Conservation (phyloP, 2,888 invertebrate species). For the Eupithecia tripunctaria region DNA sequence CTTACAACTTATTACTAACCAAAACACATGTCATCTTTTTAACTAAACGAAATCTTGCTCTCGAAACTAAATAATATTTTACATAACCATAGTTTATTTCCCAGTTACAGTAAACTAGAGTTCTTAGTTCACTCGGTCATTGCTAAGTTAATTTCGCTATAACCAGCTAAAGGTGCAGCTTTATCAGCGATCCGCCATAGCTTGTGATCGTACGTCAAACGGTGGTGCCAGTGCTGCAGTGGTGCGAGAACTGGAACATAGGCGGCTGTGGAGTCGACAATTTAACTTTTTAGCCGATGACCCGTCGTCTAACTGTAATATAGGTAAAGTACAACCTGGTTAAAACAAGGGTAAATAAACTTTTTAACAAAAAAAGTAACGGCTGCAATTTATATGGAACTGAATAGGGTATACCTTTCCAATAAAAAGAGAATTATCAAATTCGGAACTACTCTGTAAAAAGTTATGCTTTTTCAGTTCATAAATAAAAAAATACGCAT, state of each 20-base stretch:
- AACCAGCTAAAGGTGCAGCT: conserved; percentile 29
- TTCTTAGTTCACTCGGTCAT: background rate
- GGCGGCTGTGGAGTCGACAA: conserved; percentile 44
- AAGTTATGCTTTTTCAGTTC: too few relatives aligned
- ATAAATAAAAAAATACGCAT: too few relatives aligned
- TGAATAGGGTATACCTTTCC: too few relatives aligned
- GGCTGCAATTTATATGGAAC: too few relatives aligned
- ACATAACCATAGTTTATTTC: too few relatives aligned
- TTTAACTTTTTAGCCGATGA: background rate
- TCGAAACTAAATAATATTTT: too few relatives aligned
- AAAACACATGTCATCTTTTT: too few relatives aligned
- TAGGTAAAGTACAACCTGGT: background rate
- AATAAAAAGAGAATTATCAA: too few relatives aligned
- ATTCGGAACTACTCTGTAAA: too few relatives aligned
- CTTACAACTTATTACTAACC: too few relatives aligned
- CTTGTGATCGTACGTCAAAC: conserved; percentile 60
- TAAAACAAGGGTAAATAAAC: background rate
- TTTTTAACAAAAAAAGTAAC: too few relatives aligned
- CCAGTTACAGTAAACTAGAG: background rate
- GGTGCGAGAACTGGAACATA: conserved; percentile 41
- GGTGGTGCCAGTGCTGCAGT: conserved; percentile 40
- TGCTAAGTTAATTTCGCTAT: conserved; percentile 16
- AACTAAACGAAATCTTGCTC: too few relatives aligned
- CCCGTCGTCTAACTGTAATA: background rate
- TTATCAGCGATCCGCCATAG: conserved; percentile 55